Evolutionary conservation across 2,113 vertebrate genomes (phyloP).

Genomic region (Gulo gulo): DNA sequence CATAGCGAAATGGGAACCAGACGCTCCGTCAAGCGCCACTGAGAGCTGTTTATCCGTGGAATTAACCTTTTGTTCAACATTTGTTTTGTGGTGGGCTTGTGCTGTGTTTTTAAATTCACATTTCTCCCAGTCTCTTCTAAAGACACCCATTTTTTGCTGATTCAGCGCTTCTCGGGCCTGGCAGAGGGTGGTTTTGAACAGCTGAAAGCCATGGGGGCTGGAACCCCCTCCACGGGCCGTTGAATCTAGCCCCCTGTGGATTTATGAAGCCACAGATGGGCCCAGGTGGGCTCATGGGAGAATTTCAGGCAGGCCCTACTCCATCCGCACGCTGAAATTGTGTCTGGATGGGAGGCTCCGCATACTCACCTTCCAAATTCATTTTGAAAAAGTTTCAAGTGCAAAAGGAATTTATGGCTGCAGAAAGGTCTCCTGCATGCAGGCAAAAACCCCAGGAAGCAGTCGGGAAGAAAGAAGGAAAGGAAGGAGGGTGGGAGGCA

Average conservation of each 20-base stretch:
- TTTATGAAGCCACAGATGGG: constrained; percentile 1
- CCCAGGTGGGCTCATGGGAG: neutral
- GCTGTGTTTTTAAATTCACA: constrained; percentile 32
- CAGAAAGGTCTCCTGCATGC: neutral
- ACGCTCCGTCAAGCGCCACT: neutral
- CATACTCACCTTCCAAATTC: neutral
- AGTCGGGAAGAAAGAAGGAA: neutral
- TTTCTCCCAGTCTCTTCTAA: constrained; percentile 14
- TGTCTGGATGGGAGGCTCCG: constrained; percentile 15
- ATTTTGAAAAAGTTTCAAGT: neutral
- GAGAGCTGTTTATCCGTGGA: constrained; percentile 61
- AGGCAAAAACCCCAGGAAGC: neutral
- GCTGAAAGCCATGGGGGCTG: neutral
- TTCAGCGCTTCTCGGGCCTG: neutral
- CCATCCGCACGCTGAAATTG: neutral
- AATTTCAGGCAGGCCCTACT: neutral
- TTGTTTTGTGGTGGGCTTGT: neutral
- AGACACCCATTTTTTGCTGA: neutral
- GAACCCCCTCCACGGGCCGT: neutral
- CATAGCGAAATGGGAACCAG: constrained; percentile 48
- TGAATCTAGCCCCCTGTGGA: neutral
- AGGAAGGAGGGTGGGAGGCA: too few species aligned
- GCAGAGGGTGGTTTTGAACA: neutral
- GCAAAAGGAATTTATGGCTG: neutral
- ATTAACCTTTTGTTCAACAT: constrained; percentile 65